Base-by-base conservation (phyloP, 2,113 vertebrate genomes). In the Leptosomus discolor region DNA sequence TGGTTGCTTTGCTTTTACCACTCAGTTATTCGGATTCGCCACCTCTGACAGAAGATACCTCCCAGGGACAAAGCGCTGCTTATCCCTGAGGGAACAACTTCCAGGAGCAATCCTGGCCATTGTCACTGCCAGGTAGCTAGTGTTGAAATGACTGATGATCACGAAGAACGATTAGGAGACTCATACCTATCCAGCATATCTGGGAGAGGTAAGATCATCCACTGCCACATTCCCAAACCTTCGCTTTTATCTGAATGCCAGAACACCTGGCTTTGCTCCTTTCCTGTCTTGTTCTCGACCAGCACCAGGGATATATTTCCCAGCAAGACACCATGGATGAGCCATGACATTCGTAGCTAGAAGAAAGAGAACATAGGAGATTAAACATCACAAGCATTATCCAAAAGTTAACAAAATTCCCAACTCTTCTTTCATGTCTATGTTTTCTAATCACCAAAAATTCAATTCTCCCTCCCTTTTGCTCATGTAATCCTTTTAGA, bases 281-380 rank as follows among this genome's bases (percentile, higher is more conserved):
- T 98, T 29, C 99, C 99, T 0, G 99, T 99, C 90, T 98, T 98
- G 97, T 99, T 99, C 94, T 99, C 98, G 6, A 98, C 93, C 65
- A 99, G 94, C 98, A 98, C 97, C 94, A 99, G 93, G 58, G 99
- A 99, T 39, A 99, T 90, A 8, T 98, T 98, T 96, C 98, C 99
- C 85, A 96, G 98, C 88, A 99, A 97, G 37, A 92, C 87, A 56
- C 99, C 99, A 5, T 90, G 98, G 71, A 98, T 97, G 84, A 99
- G 99, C 95, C 99, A 98, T 83, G 98, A 98, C 98, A 99, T 99
- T 39, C 98, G 98, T 56, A 99, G 98, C 99, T 99, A 97, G 60
- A 91, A 91, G 74, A 76, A 67, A 96, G 15, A 93, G 51, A 97
- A 81, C 48, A 92, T 15, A 74, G 1, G 26, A 95, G 53, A 74